Evolutionary conservation across 2,888 invertebrate genomes (phyloP).

Genomic region (Diachrysia chrysitis): DNA sequence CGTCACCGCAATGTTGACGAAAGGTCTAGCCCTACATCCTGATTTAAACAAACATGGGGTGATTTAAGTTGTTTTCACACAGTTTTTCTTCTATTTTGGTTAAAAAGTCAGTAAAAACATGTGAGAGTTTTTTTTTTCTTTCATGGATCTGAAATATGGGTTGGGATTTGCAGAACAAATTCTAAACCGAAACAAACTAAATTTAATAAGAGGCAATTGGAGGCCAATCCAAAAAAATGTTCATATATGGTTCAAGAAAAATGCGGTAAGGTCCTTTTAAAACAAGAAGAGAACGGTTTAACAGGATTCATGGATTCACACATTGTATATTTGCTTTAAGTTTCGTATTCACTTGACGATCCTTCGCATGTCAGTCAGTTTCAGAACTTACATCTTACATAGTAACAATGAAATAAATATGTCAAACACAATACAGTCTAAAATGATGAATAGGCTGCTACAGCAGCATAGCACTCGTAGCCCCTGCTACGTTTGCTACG

Average conservation of each 20-base stretch:
- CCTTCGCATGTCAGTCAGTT: neutral
- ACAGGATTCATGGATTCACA: too few species aligned
- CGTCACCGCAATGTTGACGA: conserved; percentile 30
- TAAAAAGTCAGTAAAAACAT: conserved; percentile 1
- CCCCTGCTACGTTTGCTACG: neutral
- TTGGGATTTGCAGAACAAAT: neutral
- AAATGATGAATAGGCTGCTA: conserved; percentile 2
- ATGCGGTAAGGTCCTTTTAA: too few species aligned
- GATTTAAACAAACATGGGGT: conserved; percentile 44
- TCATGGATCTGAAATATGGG: neutral
- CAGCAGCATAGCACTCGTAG: neutral
- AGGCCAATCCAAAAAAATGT: too few species aligned
- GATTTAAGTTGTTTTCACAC: conserved; percentile 35
- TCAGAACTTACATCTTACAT: neutral
- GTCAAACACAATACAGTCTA: neutral
- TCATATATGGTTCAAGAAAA: too few species aligned
- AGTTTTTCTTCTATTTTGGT: conserved; percentile 15
- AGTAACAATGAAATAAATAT: neutral
- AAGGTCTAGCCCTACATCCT: conserved; percentile 30
- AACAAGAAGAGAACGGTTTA: too few species aligned
- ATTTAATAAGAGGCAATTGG: too few species aligned
- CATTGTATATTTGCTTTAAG: too few species aligned
- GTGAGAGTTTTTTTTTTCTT: conserved; percentile 15
- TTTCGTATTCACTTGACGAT: too few species aligned
- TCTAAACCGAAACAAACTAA: neutral